Evolutionary conservation across 2,888 invertebrate species (phyloP), one percentile per base, ranked within the genome.

Genomic region (Melolontha melolontha): DNA sequence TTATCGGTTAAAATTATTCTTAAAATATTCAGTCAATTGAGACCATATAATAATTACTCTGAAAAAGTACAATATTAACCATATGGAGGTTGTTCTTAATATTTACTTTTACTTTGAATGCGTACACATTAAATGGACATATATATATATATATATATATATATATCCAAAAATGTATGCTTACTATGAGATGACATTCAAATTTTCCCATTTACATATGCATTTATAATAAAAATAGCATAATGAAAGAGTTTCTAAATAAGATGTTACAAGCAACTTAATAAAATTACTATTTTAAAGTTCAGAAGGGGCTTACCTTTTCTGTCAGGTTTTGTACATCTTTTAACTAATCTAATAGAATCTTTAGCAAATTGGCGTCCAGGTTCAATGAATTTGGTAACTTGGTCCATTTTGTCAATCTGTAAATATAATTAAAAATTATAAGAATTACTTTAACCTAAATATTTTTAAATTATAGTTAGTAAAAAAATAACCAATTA

Each of bases 241-340:
- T 5, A 34, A 34, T 34, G 6, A 34, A 10, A 22, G 34, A 10
- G 6, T 39, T 49, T 63, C 8, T 16, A 14, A 22, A 14, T 12
- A 12, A 47, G 29, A 10, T 8, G n/a, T 5, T 5, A 14, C 27
- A 27, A 14, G 2, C 2, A 10, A 49, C 29, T 52, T 22, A 59
- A 44, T 5, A 42, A 29, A 64, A 69, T 74, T n/a, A n/a, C n/a
- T n/a, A n/a, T n/a, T n/a, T n/a, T n/a, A n/a, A n/a, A n/a, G n/a
- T n/a, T n/a, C n/a, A n/a, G n/a, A n/a, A n/a, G n/a, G n/a, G n/a
- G n/a, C n/a, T 78, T 85, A 96, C 96, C 96, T 92, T 97, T 97
- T 81, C 98, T 91, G 83, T 99, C 99, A 64, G 99, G 99, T 85
- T 99, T 99, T 67, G 98, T 99, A 85, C 99, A 99, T 83, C 98